Evolutionary conservation across 2,113 vertebrate species (phyloP).

Genomic region (Ctenodactylus gundi): DNA sequence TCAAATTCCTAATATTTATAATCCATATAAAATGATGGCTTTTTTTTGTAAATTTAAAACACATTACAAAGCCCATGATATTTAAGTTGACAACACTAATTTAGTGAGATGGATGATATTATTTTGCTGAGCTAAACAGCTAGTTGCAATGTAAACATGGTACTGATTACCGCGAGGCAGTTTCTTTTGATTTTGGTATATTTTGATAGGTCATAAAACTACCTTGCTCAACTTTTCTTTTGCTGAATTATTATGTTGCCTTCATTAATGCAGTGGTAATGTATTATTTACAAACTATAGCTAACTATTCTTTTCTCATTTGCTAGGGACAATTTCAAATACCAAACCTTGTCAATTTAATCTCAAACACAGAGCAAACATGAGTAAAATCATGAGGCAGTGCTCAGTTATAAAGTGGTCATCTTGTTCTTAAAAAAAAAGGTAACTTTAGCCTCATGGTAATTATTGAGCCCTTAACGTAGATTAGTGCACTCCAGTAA

Average conservation of each 20-base stretch:
- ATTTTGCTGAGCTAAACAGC: slow-evolving; percentile 6
- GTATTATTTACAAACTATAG: neutral
- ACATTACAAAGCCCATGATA: neutral
- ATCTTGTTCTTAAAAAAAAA: neutral
- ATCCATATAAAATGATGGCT: slow-evolving; percentile 23
- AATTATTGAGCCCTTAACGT: slow-evolving; percentile 8
- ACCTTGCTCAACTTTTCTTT: slow-evolving; percentile 3
- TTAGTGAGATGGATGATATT: slow-evolving; percentile 51
- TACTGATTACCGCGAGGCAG: neutral
- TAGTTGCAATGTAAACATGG: slow-evolving; percentile 11
- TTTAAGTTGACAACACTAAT: slow-evolving; percentile 58
- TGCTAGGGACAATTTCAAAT: neutral
- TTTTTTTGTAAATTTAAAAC: slow-evolving; percentile 44
- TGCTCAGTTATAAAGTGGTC: neutral
- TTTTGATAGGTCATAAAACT: slow-evolving; percentile 3
- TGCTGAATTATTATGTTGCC: neutral
- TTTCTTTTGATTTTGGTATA: slow-evolving; percentile 14
- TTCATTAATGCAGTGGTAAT: neutral
- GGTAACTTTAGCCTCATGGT: neutral
- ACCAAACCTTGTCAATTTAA: neutral
- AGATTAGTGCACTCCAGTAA: neutral
- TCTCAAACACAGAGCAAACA: neutral
- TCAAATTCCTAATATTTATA: slow-evolving; percentile 3
- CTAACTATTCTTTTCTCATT: slow-evolving; percentile 8
- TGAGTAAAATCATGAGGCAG: neutral